Evolutionary conservation across 2,888 invertebrate genomes (phyloP).

Genomic region (Mythimna lalbum): DNA sequence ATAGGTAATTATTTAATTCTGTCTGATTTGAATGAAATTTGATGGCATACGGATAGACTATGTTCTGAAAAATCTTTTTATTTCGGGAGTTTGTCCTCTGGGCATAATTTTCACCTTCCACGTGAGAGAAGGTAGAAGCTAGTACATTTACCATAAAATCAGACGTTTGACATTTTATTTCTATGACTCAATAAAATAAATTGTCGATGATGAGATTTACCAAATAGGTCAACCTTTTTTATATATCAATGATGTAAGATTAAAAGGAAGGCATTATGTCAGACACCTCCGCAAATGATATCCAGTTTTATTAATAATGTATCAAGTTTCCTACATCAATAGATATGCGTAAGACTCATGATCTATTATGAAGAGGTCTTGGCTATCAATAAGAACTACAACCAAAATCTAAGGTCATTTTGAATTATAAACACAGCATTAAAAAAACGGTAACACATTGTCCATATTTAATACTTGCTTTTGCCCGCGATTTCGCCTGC

Average conservation of each 20-base stretch:
- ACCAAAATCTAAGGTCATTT: not conserved
- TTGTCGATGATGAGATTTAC: conserved; percentile 4
- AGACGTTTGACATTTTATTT: not conserved
- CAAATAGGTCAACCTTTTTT: conserved; percentile 25
- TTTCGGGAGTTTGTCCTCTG: too few species aligned
- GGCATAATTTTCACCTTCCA: too few species aligned
- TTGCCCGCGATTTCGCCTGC: too few species aligned
- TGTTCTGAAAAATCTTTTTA: too few species aligned
- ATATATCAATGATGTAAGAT: conserved; percentile 12
- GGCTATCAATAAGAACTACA: not conserved
- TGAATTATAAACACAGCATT: not conserved
- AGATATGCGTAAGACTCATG: not conserved
- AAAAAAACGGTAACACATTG: too few species aligned
- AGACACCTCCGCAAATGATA: not conserved
- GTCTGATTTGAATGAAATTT: too few species aligned
- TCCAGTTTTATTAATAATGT: not conserved
- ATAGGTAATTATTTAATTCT: too few species aligned
- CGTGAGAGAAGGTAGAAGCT: too few species aligned
- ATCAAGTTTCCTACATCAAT: not conserved
- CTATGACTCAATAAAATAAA: not conserved
- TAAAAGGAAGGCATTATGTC: not conserved
- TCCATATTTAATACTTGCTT: too few species aligned
- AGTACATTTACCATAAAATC: not conserved
- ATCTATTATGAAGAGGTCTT: not conserved
- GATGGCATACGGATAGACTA: too few species aligned